Evolutionary conservation across 2,888 invertebrate genomes (phyloP).

Genomic region (Achlya flavicornis): DNA sequence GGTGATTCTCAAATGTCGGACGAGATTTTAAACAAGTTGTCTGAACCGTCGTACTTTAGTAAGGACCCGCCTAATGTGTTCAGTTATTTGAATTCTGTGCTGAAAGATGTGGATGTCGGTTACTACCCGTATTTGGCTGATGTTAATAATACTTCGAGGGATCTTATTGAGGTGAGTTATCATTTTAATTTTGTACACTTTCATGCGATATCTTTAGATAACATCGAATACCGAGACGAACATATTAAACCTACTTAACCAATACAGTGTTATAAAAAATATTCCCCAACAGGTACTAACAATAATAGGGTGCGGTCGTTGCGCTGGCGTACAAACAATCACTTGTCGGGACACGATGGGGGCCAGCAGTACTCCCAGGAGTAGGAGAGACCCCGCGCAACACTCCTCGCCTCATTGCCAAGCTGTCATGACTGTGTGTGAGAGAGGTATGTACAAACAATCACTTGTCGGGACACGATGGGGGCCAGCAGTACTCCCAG

Average conservation of each 20-base stretch:
- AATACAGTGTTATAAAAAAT: too few relatives aligned
- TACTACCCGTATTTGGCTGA: constrained; percentile 89
- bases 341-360: constrained; percentile 47
- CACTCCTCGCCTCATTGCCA: constrained; percentile 43
- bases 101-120: constrained; percentile 79
- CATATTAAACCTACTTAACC: too few relatives aligned
- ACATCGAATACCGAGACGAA: too few relatives aligned
- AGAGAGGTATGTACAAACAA: constrained; percentile 45
- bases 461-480: constrained; percentile 38
- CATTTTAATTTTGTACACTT: background rate
- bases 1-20: constrained; percentile 82
- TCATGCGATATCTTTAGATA: too few relatives aligned
- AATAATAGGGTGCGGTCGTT: constrained; percentile 53
- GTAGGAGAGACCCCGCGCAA: constrained; percentile 27
- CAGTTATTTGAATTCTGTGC: constrained; percentile 86
- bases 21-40: constrained; percentile 83
- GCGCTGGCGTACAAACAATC: constrained; percentile 58
- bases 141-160: constrained; percentile 88
- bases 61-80: constrained; percentile 88
- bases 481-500: constrained; percentile 65
- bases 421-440: constrained; percentile 50
- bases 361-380: constrained; percentile 64
- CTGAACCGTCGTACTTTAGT: constrained; percentile 85
- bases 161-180: constrained; percentile 88
- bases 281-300: constrained; percentile 48